These are phyloP conservation scores for Neocrepidodera transversa DNA, from an alignment of 2,888 invertebrate species.

Conservation along the genomic window DNA sequence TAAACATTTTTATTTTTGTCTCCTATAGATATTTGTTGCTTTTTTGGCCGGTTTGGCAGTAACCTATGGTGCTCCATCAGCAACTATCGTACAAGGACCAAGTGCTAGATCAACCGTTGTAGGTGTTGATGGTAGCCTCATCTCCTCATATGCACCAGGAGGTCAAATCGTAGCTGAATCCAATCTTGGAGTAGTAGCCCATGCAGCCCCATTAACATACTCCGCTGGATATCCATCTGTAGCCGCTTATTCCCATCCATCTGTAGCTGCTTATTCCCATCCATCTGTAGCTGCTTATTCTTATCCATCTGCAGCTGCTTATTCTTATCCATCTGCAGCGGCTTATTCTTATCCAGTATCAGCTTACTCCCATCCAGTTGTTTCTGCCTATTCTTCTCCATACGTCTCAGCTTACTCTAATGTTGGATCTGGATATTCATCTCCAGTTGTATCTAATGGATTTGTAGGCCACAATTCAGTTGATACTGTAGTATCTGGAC, in stretches of 20 bases:
- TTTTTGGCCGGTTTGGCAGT: slow-evolving; percentile 48
- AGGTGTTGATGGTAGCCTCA: slow-evolving; percentile 49
- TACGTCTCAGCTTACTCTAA: slow-evolving; percentile 25
- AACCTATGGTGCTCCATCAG: slow-evolving; percentile 42
- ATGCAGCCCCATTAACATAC: slow-evolving; percentile 31
- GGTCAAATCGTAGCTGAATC: slow-evolving; percentile 47
- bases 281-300: slow-evolving; percentile 36
- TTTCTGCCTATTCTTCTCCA: slow-evolving; percentile 34
- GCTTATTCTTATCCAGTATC: slow-evolving; percentile 32
- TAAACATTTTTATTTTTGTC: slow-evolving; percentile 30
- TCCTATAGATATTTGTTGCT: slow-evolving; percentile 39
- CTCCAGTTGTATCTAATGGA: slow-evolving; percentile 19
- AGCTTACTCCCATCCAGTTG: slow-evolving; percentile 17
- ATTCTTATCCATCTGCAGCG: slow-evolving; percentile 29
- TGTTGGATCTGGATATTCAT: slow-evolving; percentile 3
- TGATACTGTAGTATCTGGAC: slow-evolving; percentile 44
- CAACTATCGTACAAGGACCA: slow-evolving; percentile 49
- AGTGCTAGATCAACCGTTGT: slow-evolving; percentile 48
- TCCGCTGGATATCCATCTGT: slow-evolving; percentile 30
- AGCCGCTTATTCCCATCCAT: neutral
- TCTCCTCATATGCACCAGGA: slow-evolving; percentile 48
- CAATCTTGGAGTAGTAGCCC: slow-evolving; percentile 35
- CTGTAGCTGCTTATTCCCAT: slow-evolving; percentile 29
- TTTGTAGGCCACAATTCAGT: slow-evolving; percentile 28
- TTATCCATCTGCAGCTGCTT: slow-evolving; percentile 33